Evolutionary conservation across 2,888 invertebrate species (phyloP), one percentile per base, ranked within the genome.

Genomic region (Parthenolecanium corni): DNA sequence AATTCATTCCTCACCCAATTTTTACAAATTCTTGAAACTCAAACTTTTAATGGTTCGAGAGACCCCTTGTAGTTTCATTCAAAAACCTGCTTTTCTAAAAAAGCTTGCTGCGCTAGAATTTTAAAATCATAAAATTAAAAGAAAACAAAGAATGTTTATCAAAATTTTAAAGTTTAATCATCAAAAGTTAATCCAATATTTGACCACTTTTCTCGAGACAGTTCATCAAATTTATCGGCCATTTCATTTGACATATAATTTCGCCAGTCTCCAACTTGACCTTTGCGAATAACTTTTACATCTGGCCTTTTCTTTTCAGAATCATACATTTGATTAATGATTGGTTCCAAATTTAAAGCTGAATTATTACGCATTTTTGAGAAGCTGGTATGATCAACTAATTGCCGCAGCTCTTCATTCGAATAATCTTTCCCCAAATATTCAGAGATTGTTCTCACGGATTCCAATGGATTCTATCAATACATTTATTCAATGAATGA

Each of bases 341-440:
- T 67, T 18, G 69, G 69, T 44, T 85, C 82, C 68, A 85, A 72
- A 70, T 92, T 92, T 0, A 88, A 82, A 1, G 85, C 83, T 23
- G 85, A 80, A 72, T 92, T 92, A 0, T 78, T 76, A 70, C 84
- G 84, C 91, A 92, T 92, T 68, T 80, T 84, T 56, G 83, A 78
- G 72, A 92, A 92, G 51, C 84, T 82, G 20, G 90, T 78, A 70
- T 90, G 86, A 2, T 84, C 80, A 65, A 80, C 80, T 0, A 91
- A 78, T 16, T 76, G 75, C 20, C 78, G 74, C 1, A 89, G 75
- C 69, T 89, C 80, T 5, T 81, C 79, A 0, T 85, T 82, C 0
- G 79, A 79, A n/a, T 86, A 72, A 12, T 74, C 72, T 71, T 85
- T 85, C 5, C 80, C 80, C n/a, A 91, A 74, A 72, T 89, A 90